Conservation (phyloP, 2,888 invertebrate genomes). For the Andrena chrysosceles region DNA sequence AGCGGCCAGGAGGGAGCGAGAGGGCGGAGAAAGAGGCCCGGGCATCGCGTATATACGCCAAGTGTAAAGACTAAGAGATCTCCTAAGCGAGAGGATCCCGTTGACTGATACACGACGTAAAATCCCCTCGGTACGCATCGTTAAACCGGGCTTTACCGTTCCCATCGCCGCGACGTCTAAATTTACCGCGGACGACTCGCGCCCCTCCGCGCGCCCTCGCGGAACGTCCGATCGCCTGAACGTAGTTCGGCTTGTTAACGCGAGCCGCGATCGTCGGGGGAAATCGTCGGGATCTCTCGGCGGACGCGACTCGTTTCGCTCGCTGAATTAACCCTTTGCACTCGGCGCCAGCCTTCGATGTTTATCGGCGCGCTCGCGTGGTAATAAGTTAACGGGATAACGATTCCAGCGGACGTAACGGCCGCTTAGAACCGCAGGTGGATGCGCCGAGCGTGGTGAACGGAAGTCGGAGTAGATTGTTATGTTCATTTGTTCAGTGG, state of each 20-base stretch:
- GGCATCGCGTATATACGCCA: conserved; percentile 38
- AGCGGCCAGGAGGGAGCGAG: not conserved
- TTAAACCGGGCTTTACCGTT: conserved; percentile 73
- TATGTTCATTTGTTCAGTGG: conserved; percentile 1
- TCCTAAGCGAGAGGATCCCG: conserved; percentile 60
- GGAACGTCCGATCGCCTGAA: conserved; percentile 36
- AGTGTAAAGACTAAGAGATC: conserved; percentile 62
- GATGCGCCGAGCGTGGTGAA: not conserved
- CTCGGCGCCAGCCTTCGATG: conserved; percentile 38
- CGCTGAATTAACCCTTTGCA: conserved; percentile 48
- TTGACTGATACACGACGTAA: conserved; percentile 74
- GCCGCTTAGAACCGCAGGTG: not conserved
- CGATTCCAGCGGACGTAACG: conserved; percentile 13
- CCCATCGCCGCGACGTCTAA: conserved; percentile 68
- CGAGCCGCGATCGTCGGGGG: conserved; percentile 23
- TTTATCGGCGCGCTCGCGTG: conserved; percentile 37
- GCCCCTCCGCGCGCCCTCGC: conserved; percentile 6
- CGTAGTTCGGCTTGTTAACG: conserved; percentile 43
- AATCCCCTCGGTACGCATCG: conserved; percentile 70
- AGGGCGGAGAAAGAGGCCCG: conserved; percentile 18
- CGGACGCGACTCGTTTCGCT: conserved; percentile 27
- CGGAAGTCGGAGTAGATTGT: conserved; percentile 8
- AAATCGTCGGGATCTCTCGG: conserved; percentile 14
- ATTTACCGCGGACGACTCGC: conserved; percentile 60
- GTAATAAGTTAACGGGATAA: conserved; percentile 31